Percentiles rank a stretch among this genome's conserved stretches.
These are phyloP conservation scores for Cranoglanis bouderius DNA, from an alignment of 2,113 vertebrate species.

Conservation along the genomic window DNA sequence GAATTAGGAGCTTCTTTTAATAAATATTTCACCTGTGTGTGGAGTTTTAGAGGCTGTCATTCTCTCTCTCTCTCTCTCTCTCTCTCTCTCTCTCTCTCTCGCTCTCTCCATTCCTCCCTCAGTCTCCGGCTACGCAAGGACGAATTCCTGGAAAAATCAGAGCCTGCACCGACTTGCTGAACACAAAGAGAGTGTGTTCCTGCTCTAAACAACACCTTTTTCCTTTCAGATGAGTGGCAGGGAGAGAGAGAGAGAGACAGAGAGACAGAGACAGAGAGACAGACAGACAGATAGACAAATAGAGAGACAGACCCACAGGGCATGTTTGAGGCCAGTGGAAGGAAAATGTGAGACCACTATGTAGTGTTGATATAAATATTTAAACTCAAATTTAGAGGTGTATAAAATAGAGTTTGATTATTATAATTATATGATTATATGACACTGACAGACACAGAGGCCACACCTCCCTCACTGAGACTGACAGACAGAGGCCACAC, in stretches of 20 bases:
- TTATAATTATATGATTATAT: neutral
- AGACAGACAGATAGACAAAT: constrained; percentile 34
- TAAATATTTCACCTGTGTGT: neutral
- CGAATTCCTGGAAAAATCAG: constrained; percentile 75
- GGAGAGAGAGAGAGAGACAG: constrained; percentile 7
- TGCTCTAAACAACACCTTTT: constrained; percentile 66
- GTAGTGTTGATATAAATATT: constrained; percentile 45
- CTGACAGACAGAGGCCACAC: neutral
- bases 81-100: constrained; percentile 12
- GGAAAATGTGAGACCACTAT: constrained; percentile 53
- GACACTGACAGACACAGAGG: neutral
- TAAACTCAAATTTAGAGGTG: neutral
- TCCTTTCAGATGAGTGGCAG: constrained; percentile 52
- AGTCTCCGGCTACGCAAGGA: constrained; percentile 59
- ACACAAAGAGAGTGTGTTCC: constrained; percentile 61
- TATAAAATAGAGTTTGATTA: neutral
- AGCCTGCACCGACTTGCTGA: constrained; percentile 75
- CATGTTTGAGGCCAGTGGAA: constrained; percentile 26
- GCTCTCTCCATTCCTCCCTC: constrained; percentile 41
- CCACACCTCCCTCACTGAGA: neutral
- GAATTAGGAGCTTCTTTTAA: constrained; percentile 5
- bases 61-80: constrained; percentile 18
- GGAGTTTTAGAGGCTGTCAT: neutral
- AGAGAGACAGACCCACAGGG: constrained; percentile 38
- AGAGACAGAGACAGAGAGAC: constrained; percentile 39